Percentiles rank a stretch among this genome's conserved stretches.
Conservation (phyloP, 2,888 invertebrate genomes). For the Heliconius sara region DNA sequence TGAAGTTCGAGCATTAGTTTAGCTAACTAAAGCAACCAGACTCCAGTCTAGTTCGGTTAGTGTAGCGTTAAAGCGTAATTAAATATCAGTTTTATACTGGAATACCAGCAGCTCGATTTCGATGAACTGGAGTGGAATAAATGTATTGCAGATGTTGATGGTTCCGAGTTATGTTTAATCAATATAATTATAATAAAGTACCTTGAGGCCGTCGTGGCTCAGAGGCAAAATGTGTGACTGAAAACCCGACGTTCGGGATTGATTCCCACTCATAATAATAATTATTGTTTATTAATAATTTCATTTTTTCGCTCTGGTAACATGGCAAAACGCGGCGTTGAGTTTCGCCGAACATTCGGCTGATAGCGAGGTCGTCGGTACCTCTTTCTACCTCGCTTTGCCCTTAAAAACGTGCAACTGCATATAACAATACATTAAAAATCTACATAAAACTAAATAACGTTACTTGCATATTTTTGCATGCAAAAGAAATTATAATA, state of each 20-base stretch:
- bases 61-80: slow-evolving; percentile 39
- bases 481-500: not conserved
- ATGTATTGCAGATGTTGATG: slow-evolving; percentile 4
- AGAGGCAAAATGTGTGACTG: not conserved
- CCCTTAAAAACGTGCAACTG: too few species aligned
- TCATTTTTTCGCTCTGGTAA: too few species aligned
- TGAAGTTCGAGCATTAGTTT: slow-evolving; percentile 38
- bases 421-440: too few species aligned
- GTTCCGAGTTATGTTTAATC: not conserved
- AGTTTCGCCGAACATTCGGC: too few species aligned
- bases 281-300: too few species aligned
- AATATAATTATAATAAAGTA: not conserved
- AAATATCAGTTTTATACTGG: slow-evolving; percentile 36
- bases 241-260: too few species aligned
- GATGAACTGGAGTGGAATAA: not conserved
- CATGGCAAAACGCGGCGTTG: too few species aligned
- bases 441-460: too few species aligned
- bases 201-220: not conserved
- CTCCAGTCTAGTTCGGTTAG: slow-evolving; percentile 33
- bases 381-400: too few species aligned
- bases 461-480: too few species aligned
- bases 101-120: slow-evolving; percentile 5
- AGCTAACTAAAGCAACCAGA: slow-evolving; percentile 33
- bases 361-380: too few species aligned
- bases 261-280: too few species aligned